These are phyloP conservation scores for Periphyllus acericola DNA, from an alignment of 2,888 invertebrate genomes.

Conservation along the genomic window DNA sequence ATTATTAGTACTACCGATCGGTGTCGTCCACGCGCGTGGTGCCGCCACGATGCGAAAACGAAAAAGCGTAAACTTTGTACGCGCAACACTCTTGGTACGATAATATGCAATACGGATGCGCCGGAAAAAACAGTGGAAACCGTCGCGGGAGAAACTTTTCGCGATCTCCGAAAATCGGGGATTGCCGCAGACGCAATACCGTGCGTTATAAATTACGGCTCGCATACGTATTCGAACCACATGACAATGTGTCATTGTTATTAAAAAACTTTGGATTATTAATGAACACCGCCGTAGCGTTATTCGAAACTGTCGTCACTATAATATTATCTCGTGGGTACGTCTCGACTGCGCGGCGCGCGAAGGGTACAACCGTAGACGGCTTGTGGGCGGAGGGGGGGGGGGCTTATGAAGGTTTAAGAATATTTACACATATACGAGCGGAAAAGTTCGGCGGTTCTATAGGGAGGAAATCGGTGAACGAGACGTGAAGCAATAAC, in stretches of 20 bases:
- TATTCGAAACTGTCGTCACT: neutral
- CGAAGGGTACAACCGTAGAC: too few species aligned
- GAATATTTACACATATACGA: too few species aligned
- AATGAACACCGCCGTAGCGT: neutral
- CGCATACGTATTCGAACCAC: neutral
- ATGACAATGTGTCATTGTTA: neutral
- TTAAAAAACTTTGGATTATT: conserved; percentile 21
- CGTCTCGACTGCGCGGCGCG: too few species aligned
- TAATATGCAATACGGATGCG: too few species aligned
- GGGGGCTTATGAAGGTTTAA: too few species aligned
- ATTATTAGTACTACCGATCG: too few species aligned
- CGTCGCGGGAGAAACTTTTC: neutral
- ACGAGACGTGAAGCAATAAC: too few species aligned
- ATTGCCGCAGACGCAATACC: neutral
- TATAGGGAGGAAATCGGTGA: too few species aligned
- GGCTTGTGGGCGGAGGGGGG: too few species aligned
- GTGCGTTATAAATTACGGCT: neutral
- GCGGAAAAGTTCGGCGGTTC: too few species aligned
- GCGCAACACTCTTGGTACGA: neutral
- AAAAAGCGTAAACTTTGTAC: neutral
- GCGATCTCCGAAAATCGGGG: neutral
- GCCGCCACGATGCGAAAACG: neutral
- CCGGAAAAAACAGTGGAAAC: neutral
- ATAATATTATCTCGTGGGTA: too few species aligned
- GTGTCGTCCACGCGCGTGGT: too few species aligned